Base-by-base conservation (phyloP, 1,140 invertebrate species). In the Sycobia sp. region DNA sequence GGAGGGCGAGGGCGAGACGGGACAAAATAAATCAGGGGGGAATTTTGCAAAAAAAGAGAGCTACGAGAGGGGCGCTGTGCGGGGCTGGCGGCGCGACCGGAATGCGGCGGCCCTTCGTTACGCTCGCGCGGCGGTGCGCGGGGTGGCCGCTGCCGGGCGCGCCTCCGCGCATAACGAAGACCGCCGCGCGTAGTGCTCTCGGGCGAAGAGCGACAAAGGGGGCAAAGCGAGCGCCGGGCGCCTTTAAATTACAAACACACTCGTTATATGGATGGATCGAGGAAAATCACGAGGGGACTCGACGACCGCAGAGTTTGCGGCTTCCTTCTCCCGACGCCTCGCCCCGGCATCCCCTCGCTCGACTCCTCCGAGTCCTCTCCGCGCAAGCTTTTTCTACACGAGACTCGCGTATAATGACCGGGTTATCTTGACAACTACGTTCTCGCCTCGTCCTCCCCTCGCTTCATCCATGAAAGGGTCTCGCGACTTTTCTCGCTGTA, bases 201-300 rank as follows among this genome's bases (percentile, higher is more conserved):
- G n/a, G n/a, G n/a, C 16, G 18, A 41, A 41, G 39, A 4, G 1
- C 39, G 18, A 16, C 9, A 9, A 41, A 10, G n/a, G n/a, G n/a
- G n/a, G n/a, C n/a, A n/a, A n/a, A n/a, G n/a, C n/a, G n/a, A n/a
- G n/a, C n/a, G 18, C 7, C 27, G 20, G 23, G 13, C 20, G 36
- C 38, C 29, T 53, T 43, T 18, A 43, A 55, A 53, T 53, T 53
- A 39, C 20, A 53, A 43, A 43, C 38, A n/a, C n/a, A 41, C 51
- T 55, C 32, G 51, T 54, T 41, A 54, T 25, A 54, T 18, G 36
- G 51, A 41, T 41, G n/a, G 34, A 16, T 41, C 8, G n/a, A n/a
- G n/a, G n/a, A n/a, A 22, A 51, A 38, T 22, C n/a, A 38, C 0
- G n/a, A 54, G 14, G 1, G 14, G 22, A 29, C 13, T 38, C 32